phyloP scores from a whole-genome alignment of 1,140 invertebrate species.

The Drosophila ogumai region DNA sequence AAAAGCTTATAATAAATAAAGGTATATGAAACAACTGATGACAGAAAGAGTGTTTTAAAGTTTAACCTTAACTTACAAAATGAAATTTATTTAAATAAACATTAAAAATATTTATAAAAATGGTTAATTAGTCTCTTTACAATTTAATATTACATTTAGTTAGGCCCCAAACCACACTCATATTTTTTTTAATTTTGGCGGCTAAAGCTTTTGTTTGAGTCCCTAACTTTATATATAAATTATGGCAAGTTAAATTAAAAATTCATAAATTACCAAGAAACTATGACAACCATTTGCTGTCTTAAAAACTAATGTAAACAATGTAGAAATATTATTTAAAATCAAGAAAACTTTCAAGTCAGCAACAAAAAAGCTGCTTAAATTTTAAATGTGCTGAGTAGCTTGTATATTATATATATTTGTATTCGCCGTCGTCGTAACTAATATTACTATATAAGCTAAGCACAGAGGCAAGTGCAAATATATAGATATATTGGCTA shows the following conservation, averaged over 20 bases:
- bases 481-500: not conserved
- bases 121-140: too few species aligned
- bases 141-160: not conserved
- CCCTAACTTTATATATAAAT: not conserved
- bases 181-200: not conserved
- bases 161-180: not conserved
- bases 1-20: not conserved
- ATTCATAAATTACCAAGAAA: not conserved
- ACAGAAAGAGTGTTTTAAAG: too few species aligned
- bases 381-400: too few species aligned
- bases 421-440: too few species aligned
- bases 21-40: not conserved
- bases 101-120: not conserved
- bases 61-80: not conserved
- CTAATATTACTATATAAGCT: not conserved
- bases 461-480: not conserved
- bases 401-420: too few species aligned
- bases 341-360: not conserved
- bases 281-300: not conserved
- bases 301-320: not conserved
- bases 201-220: not conserved
- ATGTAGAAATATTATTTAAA: not conserved
- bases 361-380: too few species aligned
- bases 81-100: not conserved
- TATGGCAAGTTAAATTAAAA: not conserved